Percentiles rank a stretch among this genome's conserved stretches.
phyloP scores from a whole-genome alignment of 2,797 vertebrate species.

The Echeneis naucrates region DNA sequence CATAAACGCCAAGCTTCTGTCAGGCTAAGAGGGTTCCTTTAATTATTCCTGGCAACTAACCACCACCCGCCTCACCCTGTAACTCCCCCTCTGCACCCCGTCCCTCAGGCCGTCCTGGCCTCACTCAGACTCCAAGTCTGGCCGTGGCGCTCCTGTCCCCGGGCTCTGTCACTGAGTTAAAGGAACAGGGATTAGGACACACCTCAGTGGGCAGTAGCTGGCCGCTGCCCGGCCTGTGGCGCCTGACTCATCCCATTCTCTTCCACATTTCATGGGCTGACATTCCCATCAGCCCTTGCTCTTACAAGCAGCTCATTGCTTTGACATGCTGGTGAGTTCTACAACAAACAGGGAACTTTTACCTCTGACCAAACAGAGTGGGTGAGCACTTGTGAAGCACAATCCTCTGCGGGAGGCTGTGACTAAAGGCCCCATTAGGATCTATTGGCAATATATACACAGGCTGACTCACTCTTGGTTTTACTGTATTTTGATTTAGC shows the following conservation, averaged over 20 bases:
- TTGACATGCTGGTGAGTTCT: conserved; percentile 75
- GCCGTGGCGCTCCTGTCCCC: conserved; percentile 40
- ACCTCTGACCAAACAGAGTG: conserved; percentile 62
- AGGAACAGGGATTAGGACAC: conserved; percentile 68
- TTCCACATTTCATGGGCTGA: conserved; percentile 70
- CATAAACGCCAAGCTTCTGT: conserved; percentile 62
- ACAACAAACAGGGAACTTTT: conserved; percentile 59
- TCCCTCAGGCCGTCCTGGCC: conserved; percentile 35
- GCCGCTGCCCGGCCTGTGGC: conserved; percentile 51
- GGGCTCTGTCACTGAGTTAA: conserved; percentile 54
- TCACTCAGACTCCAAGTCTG: conserved; percentile 40
- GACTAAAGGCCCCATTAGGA: conserved; percentile 49
- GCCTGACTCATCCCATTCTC: conserved; percentile 73
- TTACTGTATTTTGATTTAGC: conserved; percentile 11
- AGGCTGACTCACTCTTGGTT: conserved; percentile 41
- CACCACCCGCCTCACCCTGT: neutral
- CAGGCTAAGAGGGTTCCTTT: conserved; percentile 52
- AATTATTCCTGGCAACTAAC: conserved; percentile 61
- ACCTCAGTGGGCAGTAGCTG: conserved; percentile 70
- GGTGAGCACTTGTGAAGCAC: conserved; percentile 39
- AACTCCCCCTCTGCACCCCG: neutral
- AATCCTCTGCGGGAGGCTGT: conserved; percentile 46
- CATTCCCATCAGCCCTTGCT: conserved; percentile 77
- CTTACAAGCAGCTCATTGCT: conserved; percentile 69
- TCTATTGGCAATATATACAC: conserved; percentile 44